phyloP scores from a whole-genome alignment of 1,140 invertebrate genomes.

The Luehdorfia chinensis region DNA sequence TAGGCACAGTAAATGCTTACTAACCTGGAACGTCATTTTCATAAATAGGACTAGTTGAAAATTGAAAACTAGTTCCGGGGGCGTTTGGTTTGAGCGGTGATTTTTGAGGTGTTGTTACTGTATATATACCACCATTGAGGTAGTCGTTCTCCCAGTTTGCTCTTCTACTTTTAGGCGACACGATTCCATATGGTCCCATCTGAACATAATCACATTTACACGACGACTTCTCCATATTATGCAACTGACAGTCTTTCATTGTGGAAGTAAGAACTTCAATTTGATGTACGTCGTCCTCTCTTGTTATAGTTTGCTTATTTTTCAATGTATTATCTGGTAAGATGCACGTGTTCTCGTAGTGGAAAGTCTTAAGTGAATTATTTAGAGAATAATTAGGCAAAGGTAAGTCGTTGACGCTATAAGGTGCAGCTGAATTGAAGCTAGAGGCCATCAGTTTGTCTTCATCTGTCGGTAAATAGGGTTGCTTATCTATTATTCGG shows the following conservation, averaged over 20 bases:
- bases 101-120: conserved; percentile 59
- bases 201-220: conserved; percentile 70
- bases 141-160: conserved; percentile 64
- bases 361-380: conserved; percentile 76
- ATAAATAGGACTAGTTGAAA: conserved; percentile 66
- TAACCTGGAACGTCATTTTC: conserved; percentile 68
- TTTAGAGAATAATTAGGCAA: conserved; percentile 78
- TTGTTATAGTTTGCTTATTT: conserved; percentile 60
- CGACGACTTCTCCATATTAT: conserved; percentile 57
- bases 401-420: conserved; percentile 68
- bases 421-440: conserved; percentile 53
- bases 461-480: conserved; percentile 73
- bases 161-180: conserved; percentile 51
- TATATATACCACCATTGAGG: conserved; percentile 63
- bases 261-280: conserved; percentile 65
- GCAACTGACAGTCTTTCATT: conserved; percentile 68
- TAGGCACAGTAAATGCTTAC: conserved; percentile 1
- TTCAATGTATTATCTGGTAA: conserved; percentile 63
- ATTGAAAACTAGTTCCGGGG: conserved; percentile 64
- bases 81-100: conserved; percentile 51
- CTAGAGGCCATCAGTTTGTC: conserved; percentile 70
- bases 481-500: conserved; percentile 59
- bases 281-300: conserved; percentile 67
- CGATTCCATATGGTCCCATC: conserved; percentile 61
- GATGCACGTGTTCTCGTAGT: conserved; percentile 67